Evolutionary conservation across 1,140 invertebrate genomes (phyloP), one percentile per base, ranked within the genome.

Genomic region (Nymphalis io): DNA sequence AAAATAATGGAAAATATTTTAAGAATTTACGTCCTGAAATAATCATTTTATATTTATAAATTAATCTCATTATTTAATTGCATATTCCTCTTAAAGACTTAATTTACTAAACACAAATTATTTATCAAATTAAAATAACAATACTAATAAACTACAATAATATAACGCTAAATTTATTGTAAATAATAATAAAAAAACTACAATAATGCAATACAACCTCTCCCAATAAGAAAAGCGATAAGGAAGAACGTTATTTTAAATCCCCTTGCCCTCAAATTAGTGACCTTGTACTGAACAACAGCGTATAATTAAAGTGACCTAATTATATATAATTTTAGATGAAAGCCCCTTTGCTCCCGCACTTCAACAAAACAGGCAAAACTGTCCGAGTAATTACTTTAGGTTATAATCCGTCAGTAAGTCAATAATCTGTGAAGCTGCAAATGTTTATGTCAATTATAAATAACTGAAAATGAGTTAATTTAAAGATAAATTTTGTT

Each of bases 301-400:
- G 23, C 51, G 23, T 55, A 55, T 55, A 60, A 44, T 60, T 60
- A 12, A 33, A 60, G 59, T 44, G 59, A 60, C 42, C 48, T 48
- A 64, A 64, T 48, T 64, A 40, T 53, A 48, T 18, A 20, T 61
- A 63, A 72, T 68, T 57, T 60, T 55, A 63, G 48, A 63, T 20
- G 60, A 53, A 38, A 53, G 27, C 21, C 27, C 48, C 60, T 62
- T 48, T 40, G 51, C 59, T 57, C 59, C 53, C 39, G 51, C 59
- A 27, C 60, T 60, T 27, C 21, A 23, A 64, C 40, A 70, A 66
- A 66, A 65, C 57, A 67, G 27, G 27, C 21, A 16, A 39, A 42
- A 67, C n/a, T 53, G 62, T 64, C 27, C 8, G 38, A 70, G 60
- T 70, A 63, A 70, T 70, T 70, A 63, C 68, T 70, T 70, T 18